These are phyloP conservation scores for Eira barbara DNA, from an alignment of 2,113 vertebrate genomes.

Conservation along the genomic window DNA sequence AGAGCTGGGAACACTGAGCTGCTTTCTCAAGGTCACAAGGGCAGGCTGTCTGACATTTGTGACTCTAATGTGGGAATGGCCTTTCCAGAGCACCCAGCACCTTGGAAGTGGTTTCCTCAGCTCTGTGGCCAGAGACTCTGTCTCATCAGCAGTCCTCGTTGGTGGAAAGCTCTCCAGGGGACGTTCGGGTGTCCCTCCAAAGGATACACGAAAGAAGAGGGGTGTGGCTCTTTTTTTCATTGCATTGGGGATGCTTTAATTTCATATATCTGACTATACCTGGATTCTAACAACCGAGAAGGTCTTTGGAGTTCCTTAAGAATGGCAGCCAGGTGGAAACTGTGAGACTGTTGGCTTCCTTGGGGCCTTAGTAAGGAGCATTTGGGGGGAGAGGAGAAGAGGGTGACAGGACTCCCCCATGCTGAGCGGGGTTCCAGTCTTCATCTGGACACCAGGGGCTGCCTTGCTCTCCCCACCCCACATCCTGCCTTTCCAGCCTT, in stretches of 20 bases:
- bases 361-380: not conserved
- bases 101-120: not conserved
- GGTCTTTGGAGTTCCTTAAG: not conserved
- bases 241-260: not conserved
- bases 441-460: not conserved
- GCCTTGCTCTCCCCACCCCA: not conserved
- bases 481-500: not conserved
- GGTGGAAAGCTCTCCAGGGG: not conserved
- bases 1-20: not conserved
- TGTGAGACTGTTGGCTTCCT: not conserved
- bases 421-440: not conserved
- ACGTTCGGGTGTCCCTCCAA: not conserved
- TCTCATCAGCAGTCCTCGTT: not conserved
- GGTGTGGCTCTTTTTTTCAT: not conserved
- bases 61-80: not conserved
- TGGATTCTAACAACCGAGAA: not conserved
- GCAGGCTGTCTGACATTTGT: too few species aligned
- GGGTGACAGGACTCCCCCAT: not conserved
- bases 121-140: not conserved
- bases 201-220: not conserved
- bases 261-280: not conserved
- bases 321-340: not conserved
- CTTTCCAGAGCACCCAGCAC: not conserved
- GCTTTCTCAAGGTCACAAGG: not conserved
- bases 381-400: not conserved